phyloP scores from a whole-genome alignment of 2,888 invertebrate genomes.

The Antheraea yamamai region DNA sequence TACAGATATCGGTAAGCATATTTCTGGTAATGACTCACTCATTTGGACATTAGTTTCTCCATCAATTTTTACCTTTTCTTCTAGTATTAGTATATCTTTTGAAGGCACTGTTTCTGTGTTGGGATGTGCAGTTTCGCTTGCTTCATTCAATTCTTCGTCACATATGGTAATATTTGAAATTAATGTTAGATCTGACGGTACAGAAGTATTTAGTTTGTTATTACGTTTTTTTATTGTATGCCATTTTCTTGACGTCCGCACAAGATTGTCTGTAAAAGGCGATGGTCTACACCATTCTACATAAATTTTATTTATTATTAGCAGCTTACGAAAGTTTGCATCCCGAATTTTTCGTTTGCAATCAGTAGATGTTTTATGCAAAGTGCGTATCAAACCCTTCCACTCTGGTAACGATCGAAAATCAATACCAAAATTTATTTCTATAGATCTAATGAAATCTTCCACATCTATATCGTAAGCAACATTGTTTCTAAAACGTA shows the following conservation, averaged over 20 bases:
- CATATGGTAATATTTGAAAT: constrained; percentile 12
- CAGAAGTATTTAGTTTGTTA: constrained; percentile 28
- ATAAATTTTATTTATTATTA: constrained; percentile 61
- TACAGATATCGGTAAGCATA: constrained; percentile 46
- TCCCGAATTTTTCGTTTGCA: constrained; percentile 52
- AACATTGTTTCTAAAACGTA: constrained; percentile 53
- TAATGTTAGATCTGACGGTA: constrained; percentile 21
- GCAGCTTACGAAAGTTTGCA: constrained; percentile 49
- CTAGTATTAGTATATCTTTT: constrained; percentile 23
- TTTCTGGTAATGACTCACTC: constrained; percentile 21
- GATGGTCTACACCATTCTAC: constrained; percentile 52
- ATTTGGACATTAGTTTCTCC: constrained; percentile 31
- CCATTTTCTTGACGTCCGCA: constrained; percentile 61
- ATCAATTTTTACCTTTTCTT: constrained; percentile 28
- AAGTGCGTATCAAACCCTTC: constrained; percentile 53
- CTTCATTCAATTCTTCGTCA: constrained; percentile 34
- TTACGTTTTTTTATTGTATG: constrained; percentile 33
- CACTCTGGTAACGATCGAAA: constrained; percentile 58
- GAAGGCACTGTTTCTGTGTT: constrained; percentile 53
- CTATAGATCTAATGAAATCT: constrained; percentile 52
- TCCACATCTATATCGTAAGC: constrained; percentile 50
- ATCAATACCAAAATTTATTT: constrained; percentile 54
- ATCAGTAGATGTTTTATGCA: constrained; percentile 48
- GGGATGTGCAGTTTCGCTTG: constrained; percentile 44
- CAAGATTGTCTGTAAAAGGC: constrained; percentile 58